Evolutionary conservation across 2,113 vertebrate genomes (phyloP), one percentile per base, ranked within the genome.

Genomic region (Verasper variegatus): DNA sequence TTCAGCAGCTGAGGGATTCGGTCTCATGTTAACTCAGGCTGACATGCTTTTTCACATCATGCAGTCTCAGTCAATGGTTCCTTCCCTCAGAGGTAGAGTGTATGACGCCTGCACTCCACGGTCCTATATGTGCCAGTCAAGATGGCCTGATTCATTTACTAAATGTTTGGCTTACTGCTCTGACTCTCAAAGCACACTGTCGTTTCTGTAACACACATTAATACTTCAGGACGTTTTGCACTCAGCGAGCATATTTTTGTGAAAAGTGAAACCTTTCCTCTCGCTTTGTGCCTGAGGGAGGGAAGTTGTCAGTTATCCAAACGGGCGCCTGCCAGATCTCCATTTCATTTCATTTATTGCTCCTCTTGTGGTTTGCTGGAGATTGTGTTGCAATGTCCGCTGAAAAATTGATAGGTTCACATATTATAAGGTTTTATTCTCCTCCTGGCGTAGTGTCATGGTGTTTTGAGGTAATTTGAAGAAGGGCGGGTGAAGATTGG

Each of bases 311-410:
- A 71, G 71, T 77, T 76, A 79, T 77, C 65, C 71, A 76, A 58
- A 13, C 18, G 45, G 13, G 18, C 1, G 61, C 72, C 64, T 82
- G 86, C 79, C 61, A 65, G 76, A 63, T 78, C 80, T 86, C 86
- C 58, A n/a, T 90, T 76, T 80, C 58, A n/a, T 90, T 76, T 80
- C 49, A 85, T 82, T 77, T 83, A 83, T 85, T 74, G 80, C 79
- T 55, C 35, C 65, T 47, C 87, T 76, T 65, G 71, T 65, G 74
- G 64, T 83, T 86, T 68, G 56, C 27, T 40, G 62, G 2, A 20
- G 52, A 65, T 84, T 68, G 51, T 71, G 55, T 84, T 72, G 14
- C 82, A 77, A 17, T 17, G 23, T n/a, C 31, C 3, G 65, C 74
- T 82, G 73, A 84, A 87, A 87, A 82, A 82, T 73, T 59, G 3